These are phyloP conservation scores for Drosophila melanosoma DNA, from an alignment of 2,888 invertebrate species.

Conservation along the genomic window DNA sequence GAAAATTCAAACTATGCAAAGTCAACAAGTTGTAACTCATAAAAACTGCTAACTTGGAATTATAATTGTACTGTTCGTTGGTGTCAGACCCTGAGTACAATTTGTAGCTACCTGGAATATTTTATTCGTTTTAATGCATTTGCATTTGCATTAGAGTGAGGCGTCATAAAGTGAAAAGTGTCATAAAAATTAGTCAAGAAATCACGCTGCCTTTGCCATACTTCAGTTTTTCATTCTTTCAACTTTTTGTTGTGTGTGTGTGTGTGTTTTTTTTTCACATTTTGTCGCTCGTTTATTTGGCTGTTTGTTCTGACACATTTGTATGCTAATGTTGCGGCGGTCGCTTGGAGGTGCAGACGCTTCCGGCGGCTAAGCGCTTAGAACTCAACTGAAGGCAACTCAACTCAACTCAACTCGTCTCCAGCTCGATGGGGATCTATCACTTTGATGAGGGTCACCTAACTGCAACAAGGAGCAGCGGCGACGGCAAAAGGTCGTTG, in stretches of 20 bases:
- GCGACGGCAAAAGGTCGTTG: constrained; percentile 45
- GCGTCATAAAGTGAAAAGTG: constrained; percentile 78
- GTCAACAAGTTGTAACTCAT: not conserved
- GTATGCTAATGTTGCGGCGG: constrained; percentile 75
- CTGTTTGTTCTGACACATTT: constrained; percentile 79
- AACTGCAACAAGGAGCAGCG: constrained; percentile 7
- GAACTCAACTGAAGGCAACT: constrained; percentile 40
- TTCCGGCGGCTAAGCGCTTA: constrained; percentile 71
- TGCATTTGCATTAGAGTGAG: constrained; percentile 15
- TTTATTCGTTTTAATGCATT: not conserved
- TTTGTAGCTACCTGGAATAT: not conserved
- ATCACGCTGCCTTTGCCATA: constrained; percentile 62
- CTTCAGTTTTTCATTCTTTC: constrained; percentile 18
- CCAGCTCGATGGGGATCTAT: constrained; percentile 66
- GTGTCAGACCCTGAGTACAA: not conserved
- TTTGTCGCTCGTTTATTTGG: constrained; percentile 62
- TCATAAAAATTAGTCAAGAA: constrained; percentile 81
- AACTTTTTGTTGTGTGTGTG: constrained; percentile 4
- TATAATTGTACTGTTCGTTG: not conserved
- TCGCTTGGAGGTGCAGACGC: constrained; percentile 54
- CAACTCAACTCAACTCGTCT: constrained; percentile 32
- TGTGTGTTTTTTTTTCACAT: constrained; percentile 17
- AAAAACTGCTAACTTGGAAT: not conserved
- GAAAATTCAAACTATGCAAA: not conserved
- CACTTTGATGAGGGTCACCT: constrained; percentile 73